Evolutionary conservation across 2,888 invertebrate genomes (phyloP), one percentile per base, ranked within the genome.

Genomic region (Netelia virgata): DNA sequence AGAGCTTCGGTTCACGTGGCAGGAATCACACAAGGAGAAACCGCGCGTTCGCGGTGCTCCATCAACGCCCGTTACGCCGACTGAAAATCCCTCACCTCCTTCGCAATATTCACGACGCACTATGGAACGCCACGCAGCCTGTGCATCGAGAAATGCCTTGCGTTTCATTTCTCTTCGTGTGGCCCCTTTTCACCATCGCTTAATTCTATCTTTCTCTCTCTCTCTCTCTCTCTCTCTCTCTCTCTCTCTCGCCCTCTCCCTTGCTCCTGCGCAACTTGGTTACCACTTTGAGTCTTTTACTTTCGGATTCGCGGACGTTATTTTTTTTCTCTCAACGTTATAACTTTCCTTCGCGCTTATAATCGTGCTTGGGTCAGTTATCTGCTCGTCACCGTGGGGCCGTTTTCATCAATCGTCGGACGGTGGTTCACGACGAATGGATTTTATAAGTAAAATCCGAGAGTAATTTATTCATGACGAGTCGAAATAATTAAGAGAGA

Each of bases 51-150:
- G 87, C 84, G 88, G 89, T 90, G 91, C 88, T 89, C 90, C 92
- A 91, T 90, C 91, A 91, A 86, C 88, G 89, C 91, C 90, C 92
- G 92, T 92, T 92, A 92, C 91, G 92, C 91, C 87, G 89, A 87
- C 90, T 92, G 90, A 90, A 91, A 92, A 91, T 90, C 88, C 90
- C 91, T 88, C 86, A 72, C 76, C 84, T 75, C 81, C 86, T 86
- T 87, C 87, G 89, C 89, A 89, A 91, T 90, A 91, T 91, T 91
- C 90, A 89, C 89, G 89, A 88, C 88, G 81, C 77, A 72, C 75
- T 18, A 63, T 43, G 79, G 28, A 77, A 80, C 75, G 73, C 59
- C 70, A 83, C 70, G 79, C 79, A 75, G 70, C 61, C 69, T 23
- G 69, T 50, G 68, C 80, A 59, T 43, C 69, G 11, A 18, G 66